These are phyloP conservation scores for Synchiropus splendidus DNA, from an alignment of 2,113 vertebrate species.

Conservation along the genomic window DNA sequence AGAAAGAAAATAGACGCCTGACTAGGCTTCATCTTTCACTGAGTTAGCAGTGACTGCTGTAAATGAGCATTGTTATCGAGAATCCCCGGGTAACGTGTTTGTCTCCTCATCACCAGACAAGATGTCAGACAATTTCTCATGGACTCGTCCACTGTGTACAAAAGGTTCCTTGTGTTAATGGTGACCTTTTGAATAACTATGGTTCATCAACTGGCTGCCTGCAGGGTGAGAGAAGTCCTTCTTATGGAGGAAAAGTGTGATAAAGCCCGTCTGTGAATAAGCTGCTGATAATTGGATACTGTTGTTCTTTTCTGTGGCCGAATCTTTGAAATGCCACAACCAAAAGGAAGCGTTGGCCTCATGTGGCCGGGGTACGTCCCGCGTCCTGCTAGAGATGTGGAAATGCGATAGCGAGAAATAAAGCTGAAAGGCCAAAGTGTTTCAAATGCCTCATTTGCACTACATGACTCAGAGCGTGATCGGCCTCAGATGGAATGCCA, in stretches of 20 bases:
- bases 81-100: too few species aligned
- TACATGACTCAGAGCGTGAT: slow-evolving; percentile 52
- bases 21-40: too few species aligned
- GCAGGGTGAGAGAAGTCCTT: slow-evolving; percentile 37
- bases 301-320: slow-evolving; percentile 22
- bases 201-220: slow-evolving; percentile 41
- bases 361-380: slow-evolving; percentile 43
- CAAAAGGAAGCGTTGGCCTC: slow-evolving; percentile 43
- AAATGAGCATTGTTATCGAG: too few species aligned
- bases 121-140: not conserved
- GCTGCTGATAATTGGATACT: slow-evolving; percentile 53
- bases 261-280: slow-evolving; percentile 43
- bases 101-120: too few species aligned
- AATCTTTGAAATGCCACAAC: slow-evolving; percentile 56
- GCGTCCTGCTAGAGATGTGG: slow-evolving; percentile 46
- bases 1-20: too few species aligned
- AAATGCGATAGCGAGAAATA: slow-evolving; percentile 46
- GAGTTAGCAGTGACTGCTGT: too few species aligned
- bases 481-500: slow-evolving; percentile 39
- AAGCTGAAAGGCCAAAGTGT: slow-evolving; percentile 54
- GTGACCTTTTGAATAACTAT: too few species aligned
- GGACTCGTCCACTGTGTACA: slow-evolving; percentile 17
- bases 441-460: slow-evolving; percentile 61
- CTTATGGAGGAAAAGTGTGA: slow-evolving; percentile 40
- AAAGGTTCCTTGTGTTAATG: slow-evolving; percentile 19